phyloP scores from a whole-genome alignment of 2,797 vertebrate genomes.

The Cirrhinus molitorella region DNA sequence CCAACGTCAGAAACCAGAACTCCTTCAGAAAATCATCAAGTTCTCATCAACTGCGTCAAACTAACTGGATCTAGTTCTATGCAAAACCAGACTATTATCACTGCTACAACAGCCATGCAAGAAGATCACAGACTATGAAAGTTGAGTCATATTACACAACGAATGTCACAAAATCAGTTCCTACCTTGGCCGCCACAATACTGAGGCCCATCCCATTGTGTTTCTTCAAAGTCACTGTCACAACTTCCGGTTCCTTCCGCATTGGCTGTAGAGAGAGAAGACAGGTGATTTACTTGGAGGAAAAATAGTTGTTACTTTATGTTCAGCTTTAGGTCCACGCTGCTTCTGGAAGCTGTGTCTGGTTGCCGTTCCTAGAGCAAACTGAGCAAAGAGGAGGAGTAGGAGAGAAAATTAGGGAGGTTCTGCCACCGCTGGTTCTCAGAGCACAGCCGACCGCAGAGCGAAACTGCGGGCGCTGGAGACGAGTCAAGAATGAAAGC shows the following conservation, averaged over 20 bases:
- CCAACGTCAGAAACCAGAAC: neutral
- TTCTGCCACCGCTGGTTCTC: slow-evolving; percentile 48
- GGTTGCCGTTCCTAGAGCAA: slow-evolving; percentile 27
- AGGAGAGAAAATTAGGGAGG: slow-evolving; percentile 38
- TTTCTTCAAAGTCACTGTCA: slow-evolving; percentile 98
- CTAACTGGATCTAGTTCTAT: neutral
- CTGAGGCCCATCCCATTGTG: slow-evolving; percentile 99
- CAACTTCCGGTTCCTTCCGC: slow-evolving; percentile 96
- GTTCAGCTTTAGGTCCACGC: neutral
- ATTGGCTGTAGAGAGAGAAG: slow-evolving; percentile 81
- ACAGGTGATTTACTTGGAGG: slow-evolving; percentile 53
- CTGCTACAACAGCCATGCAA: no score
- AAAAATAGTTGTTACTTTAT: slow-evolving; percentile 8
- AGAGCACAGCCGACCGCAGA: slow-evolving; percentile 62
- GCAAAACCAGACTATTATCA: no score
- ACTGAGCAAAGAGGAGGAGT: slow-evolving; percentile 43
- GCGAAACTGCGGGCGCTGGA: slow-evolving; percentile 80
- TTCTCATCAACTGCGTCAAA: neutral
- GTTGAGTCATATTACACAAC: no score
- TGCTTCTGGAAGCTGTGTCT: slow-evolving; percentile 28
- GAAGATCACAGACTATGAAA: no score
- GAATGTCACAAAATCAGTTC: slow-evolving; percentile 47
- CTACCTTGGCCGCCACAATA: slow-evolving; percentile 98
- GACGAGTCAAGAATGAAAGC: slow-evolving; percentile 82
- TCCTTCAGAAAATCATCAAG: neutral